Evolutionary conservation across 2,113 vertebrate genomes (phyloP), one percentile per base, ranked within the genome.

Genomic region (Carassius carassius): DNA sequence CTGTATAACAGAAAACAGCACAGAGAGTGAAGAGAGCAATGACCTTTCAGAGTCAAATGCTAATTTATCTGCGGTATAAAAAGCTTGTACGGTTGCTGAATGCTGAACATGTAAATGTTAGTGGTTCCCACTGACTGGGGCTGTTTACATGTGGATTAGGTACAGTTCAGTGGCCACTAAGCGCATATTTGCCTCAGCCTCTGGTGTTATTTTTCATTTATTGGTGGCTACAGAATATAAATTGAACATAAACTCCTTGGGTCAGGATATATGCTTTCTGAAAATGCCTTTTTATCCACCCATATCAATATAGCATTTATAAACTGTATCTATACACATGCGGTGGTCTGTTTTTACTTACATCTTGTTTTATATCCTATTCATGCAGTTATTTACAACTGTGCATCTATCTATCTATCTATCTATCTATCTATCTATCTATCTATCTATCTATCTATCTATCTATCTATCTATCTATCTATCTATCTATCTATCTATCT

Each of bases 11-110:
- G 84, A 65, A 74, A 86, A 76, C 63, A 65, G 76, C 44, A 23
- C 44, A 23, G 62, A 65, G 54, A 80, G 60, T 49, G 54, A 67
- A 65, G 65, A 73, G 83, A 83, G 77, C 83, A 83, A 54, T 86
- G 89, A 90, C 92, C 63, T 91, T 91, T 86, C 49, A 3, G 74
- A 87, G 85, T 83, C 58, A 83, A 90, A 92, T 89, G 88, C 88
- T 90, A 81, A 91, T 91, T 89, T 87, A 88, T 87, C 84, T 79
- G 84, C 70, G 74, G 70, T 87, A 79, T 90, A 87, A 89, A 85
- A 44, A 79, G 19, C 79, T 73, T 77, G 58, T 65, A 70, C 41
- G 5, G 85, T 32, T 67, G 21, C 86, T 78, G 54, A 89, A 88
- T 88, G 76, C 87, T 84, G 81, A 87, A 86, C 85, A 85, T 87